Evolutionary conservation across 1,140 invertebrate genomes (phyloP), one percentile per base, ranked within the genome.

Genomic region (Apolygus lucorum): DNA sequence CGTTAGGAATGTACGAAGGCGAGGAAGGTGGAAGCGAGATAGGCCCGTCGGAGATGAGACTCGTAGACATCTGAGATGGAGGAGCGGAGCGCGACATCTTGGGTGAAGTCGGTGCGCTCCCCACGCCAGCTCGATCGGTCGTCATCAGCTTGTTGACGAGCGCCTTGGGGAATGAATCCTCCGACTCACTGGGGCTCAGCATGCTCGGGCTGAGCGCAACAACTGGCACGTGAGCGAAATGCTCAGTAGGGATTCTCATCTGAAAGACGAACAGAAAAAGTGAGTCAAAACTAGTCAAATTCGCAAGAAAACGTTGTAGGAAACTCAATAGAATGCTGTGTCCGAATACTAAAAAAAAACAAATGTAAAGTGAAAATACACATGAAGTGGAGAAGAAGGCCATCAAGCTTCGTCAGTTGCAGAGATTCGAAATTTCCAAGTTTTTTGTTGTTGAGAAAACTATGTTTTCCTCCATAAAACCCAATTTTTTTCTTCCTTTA

Each of bases 211-310:
- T 95, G 42, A 97, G 82, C 74, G 94, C 84, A 69, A 94, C 93
- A 27, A 97, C 92, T 2, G 95, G 94, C 69, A 96, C 92, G 77
- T 92, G 92, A n/a, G 91, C 88, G 81, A 96, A 97, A 76, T 96
- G 93, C 77, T 96, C 93, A 68, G 92, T 93, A 24, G 94, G 95
- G 73, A 98, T 95, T 70, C 92, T 87, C 94, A 98, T 97, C 90
- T 95, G 80, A 80, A 80, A n/a, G n/a, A n/a, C n/a, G n/a, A n/a
- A n/a, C n/a, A n/a, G n/a, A n/a, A n/a, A n/a, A n/a, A n/a, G n/a
- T n/a, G n/a, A n/a, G n/a, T n/a, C n/a, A n/a, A n/a, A n/a, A n/a
- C n/a, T n/a, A n/a, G n/a, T n/a, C n/a, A n/a, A n/a, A n/a, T n/a
- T n/a, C n/a, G n/a, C n/a, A n/a, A n/a, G n/a, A n/a, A n/a, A n/a